These are phyloP conservation scores for Cynopterus brachyotis DNA, from an alignment of 2,113 vertebrate species.

Conservation along the genomic window DNA sequence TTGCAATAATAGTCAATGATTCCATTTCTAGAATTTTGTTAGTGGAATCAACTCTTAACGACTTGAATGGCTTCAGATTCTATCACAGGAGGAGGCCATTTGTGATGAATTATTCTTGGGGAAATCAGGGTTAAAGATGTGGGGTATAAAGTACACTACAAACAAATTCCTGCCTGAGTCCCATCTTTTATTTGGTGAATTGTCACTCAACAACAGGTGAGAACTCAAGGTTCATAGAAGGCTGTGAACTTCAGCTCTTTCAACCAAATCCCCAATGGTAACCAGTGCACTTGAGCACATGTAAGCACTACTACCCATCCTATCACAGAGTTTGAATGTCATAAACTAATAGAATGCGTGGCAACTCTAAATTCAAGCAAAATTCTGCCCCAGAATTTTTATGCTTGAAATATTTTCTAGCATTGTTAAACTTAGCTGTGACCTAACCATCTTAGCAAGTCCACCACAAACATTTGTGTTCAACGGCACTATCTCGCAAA, in stretches of 20 bases:
- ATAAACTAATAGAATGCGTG: neutral
- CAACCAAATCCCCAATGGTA: neutral
- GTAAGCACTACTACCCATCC: too few relatives aligned
- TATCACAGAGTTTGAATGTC: neutral
- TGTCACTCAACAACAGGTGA: neutral
- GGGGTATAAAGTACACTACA: neutral
- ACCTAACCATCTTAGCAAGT: too few relatives aligned
- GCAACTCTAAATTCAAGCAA: neutral
- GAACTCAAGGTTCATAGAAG: neutral
- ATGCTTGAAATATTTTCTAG: neutral
- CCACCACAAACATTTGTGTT: neutral
- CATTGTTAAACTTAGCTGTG: neutral
- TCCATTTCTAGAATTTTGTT: neutral
- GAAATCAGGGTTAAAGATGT: neutral
- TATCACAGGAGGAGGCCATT: neutral
- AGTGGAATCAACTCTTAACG: too few relatives aligned
- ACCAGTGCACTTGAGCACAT: neutral
- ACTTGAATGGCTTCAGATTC: neutral
- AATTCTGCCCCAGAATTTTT: neutral
- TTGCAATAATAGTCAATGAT: neutral
- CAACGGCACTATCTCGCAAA: neutral
- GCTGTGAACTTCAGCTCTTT: neutral
- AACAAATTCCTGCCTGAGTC: neutral
- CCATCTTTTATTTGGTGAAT: neutral
- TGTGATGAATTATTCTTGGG: neutral